phyloP scores from a whole-genome alignment of 1,140 invertebrate species.

The Platyscapa corneri region DNA sequence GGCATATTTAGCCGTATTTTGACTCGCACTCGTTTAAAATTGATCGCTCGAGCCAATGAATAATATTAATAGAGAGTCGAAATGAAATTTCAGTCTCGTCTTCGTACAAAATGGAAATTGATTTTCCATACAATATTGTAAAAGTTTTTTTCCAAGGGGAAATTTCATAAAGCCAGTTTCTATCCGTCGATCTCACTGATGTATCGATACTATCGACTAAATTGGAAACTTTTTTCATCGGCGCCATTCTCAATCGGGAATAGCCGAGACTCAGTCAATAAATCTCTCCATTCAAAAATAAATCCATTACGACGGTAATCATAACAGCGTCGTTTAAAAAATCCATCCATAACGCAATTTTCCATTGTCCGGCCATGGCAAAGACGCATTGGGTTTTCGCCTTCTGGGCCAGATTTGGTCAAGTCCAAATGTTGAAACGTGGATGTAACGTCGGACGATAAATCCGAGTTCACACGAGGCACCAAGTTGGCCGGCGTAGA shows the following conservation, averaged over 20 bases:
- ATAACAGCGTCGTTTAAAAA: not conserved
- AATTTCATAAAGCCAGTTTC: not conserved
- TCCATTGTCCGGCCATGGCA: not conserved
- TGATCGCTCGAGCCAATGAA: too few relatives aligned
- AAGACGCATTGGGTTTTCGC: not conserved
- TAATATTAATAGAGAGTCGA: too few relatives aligned
- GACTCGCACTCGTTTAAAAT: too few relatives aligned
- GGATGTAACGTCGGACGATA: not conserved
- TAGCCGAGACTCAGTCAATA: not conserved
- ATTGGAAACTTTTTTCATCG: not conserved
- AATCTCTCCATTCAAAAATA: not conserved
- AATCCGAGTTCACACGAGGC: not conserved
- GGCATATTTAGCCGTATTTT: too few relatives aligned
- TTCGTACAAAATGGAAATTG: too few relatives aligned
- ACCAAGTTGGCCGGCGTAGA: not conserved
- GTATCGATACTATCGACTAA: not conserved
- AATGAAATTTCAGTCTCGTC: too few relatives aligned
- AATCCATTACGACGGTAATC: not conserved
- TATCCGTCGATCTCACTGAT: not conserved
- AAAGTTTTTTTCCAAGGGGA: not conserved
- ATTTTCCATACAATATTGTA: too few relatives aligned
- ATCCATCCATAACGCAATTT: not conserved
- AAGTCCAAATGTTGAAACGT: not conserved
- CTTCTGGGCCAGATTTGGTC: not conserved
- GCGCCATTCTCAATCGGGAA: too few relatives aligned